A percentile compares a stretch with the other conserved stretches of the same genome.
Conservation (phyloP, 2,797 vertebrate species). For the Trachops cirrhosus region DNA sequence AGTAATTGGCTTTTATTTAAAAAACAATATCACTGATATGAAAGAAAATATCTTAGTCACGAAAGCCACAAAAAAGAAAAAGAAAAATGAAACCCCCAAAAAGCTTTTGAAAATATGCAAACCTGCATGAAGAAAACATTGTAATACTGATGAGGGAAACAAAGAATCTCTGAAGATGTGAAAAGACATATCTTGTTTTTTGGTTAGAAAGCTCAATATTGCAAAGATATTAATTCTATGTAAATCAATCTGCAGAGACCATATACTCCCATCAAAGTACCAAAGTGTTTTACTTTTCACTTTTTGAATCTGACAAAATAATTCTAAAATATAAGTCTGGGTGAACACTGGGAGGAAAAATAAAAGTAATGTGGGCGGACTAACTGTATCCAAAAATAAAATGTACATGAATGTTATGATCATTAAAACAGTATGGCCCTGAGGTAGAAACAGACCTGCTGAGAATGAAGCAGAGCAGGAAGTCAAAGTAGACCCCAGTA, state of each 20-base stretch:
- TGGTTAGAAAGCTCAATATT: background rate
- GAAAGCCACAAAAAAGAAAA: background rate
- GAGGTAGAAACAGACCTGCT: background rate
- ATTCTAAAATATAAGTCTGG: background rate
- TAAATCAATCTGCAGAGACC: background rate
- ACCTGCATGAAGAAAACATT: background rate
- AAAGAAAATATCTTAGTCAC: slow-evolving; percentile 33
- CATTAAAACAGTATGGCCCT: slow-evolving; percentile 37
- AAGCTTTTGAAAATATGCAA: slow-evolving; percentile 33
- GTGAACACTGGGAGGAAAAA: background rate
- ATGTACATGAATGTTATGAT: background rate
- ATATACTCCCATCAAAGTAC: background rate
- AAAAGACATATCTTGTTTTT: background rate
- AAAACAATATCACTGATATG: slow-evolving; percentile 20
- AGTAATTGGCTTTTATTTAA: slow-evolving; percentile 59
- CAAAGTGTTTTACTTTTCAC: background rate
- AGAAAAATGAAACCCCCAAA: background rate
- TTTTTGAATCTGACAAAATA: background rate
- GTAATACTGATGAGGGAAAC: background rate
- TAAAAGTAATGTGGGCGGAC: background rate
- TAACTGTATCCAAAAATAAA: background rate
- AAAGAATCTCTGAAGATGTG: background rate
- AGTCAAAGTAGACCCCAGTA: background rate
- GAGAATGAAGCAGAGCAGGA: background rate
- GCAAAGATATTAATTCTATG: background rate